Conservation (phyloP, 2,888 invertebrate genomes). For the Aspidiotus destructor region DNA sequence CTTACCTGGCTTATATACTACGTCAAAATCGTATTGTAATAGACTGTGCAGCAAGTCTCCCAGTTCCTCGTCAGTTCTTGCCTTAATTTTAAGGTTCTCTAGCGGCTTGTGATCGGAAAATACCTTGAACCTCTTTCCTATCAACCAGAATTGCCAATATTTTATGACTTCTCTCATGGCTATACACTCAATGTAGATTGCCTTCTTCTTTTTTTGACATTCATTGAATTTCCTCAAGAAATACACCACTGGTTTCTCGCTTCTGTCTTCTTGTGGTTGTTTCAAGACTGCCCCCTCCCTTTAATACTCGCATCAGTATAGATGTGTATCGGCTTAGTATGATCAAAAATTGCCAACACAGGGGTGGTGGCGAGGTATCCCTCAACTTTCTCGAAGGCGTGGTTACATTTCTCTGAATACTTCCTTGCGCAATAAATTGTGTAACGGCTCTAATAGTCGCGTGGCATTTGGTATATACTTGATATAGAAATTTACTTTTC, state of each 20-base stretch:
- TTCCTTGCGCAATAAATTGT: conserved; percentile 33
- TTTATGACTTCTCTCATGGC: conserved; percentile 33
- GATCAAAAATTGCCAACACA: conserved; percentile 35
- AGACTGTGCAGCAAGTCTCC: conserved; percentile 36
- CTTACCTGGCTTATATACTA: conserved; percentile 36
- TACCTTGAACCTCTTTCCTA: conserved; percentile 27
- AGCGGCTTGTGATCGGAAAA: conserved; percentile 35
- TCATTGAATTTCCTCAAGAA: conserved; percentile 38
- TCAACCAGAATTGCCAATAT: conserved; percentile 34
- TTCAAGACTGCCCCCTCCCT: conserved; percentile 37
- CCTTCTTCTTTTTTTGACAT: conserved; percentile 34
- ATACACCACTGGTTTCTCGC: too few relatives aligned
- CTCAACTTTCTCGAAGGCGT: conserved; percentile 30
- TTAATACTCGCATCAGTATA: conserved; percentile 36
- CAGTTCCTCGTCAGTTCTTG: conserved; percentile 35
- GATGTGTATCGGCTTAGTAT: conserved; percentile 34
- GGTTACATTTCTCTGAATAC: conserved; percentile 35
- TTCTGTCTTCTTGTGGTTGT: too few relatives aligned
- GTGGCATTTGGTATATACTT: conserved; percentile 27
- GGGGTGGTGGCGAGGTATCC: conserved; percentile 32
- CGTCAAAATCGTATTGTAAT: conserved; percentile 36
- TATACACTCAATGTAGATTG: too few relatives aligned
- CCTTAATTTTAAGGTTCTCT: too few relatives aligned
- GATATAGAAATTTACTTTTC: conserved; percentile 31
- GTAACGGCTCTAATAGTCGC: conserved; percentile 12